Base-by-base conservation (phyloP, 2,888 invertebrate species). In the Pegoplata infirma region DNA sequence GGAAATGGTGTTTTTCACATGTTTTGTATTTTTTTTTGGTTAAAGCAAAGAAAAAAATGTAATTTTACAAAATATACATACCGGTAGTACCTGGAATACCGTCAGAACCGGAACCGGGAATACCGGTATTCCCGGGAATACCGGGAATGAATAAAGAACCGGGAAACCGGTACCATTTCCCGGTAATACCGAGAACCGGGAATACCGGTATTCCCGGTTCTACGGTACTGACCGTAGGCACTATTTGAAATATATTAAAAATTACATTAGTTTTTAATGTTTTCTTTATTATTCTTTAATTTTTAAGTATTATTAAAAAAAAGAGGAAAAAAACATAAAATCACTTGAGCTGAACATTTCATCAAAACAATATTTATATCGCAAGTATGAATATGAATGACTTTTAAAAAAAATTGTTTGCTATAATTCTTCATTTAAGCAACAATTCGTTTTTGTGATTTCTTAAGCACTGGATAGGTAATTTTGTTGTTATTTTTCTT, bases 311-410 rank as follows among this genome's bases (percentile, higher is more conserved):
- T 32, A 32, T 12, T n/a, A n/a, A n/a, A n/a, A n/a, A n/a, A n/a
- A n/a, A n/a, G n/a, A n/a, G n/a, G n/a, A n/a, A n/a, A 47, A 59
- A 36, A 59, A 25, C 44, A 66, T 47, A 66, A 46, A 76, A 76
- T 66, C 64, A 76, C 46, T 19, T 40, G 66, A 66, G 76, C 76
- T 71, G 59, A 76, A 76, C 71, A 64, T 36, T 58, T 12, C 46
- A 51, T 17, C 8, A 58, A 44, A 44, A 59, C n/a, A 21, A n/a
- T 51, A 16, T 16, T 17, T 28, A 14, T 17, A 14, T 47, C 16
- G 16, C n/a, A n/a, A n/a, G 17, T 3, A 23, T 36, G 46, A 59
- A 59, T 44, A 53, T 55, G 49, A 53, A 68, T 67, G 32, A 55
- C 53, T 75, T 68, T 67, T 46, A 10, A n/a, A n/a, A n/a, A n/a